phyloP scores from a whole-genome alignment of 2,797 vertebrate genomes.

The Sciurus carolinensis region DNA sequence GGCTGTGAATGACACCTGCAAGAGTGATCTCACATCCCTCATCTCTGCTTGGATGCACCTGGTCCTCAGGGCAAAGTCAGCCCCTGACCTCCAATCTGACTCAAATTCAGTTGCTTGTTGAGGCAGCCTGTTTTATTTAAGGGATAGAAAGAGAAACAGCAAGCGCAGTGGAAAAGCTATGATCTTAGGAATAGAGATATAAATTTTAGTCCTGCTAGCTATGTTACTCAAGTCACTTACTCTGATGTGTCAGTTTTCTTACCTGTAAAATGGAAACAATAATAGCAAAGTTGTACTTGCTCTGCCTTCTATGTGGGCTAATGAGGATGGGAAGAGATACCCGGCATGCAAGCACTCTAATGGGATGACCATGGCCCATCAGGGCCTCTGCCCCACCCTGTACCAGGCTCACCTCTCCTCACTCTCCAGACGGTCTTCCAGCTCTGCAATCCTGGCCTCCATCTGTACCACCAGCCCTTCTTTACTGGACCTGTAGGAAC shows the following conservation, averaged over 20 bases:
- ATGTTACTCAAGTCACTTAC: neutral
- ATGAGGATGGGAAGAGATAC: neutral
- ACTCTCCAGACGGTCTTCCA: constrained; percentile 95
- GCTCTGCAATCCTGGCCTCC: constrained; percentile 95
- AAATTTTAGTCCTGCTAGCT: neutral
- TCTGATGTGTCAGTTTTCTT: neutral
- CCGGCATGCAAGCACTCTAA: accelerated
- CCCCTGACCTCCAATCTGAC: neutral
- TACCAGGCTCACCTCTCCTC: constrained; percentile 94
- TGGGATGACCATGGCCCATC: accelerated
- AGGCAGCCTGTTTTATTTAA: neutral
- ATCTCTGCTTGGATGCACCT: neutral
- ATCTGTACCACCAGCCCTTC: constrained; percentile 96
- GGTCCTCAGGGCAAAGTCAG: neutral
- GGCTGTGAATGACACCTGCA: neutral
- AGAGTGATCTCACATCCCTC: neutral
- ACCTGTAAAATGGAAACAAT: neutral
- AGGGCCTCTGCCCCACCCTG: neutral
- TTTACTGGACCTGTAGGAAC: constrained; percentile 95
- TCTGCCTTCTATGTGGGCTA: neutral
- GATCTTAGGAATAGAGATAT: neutral
- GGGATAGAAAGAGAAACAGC: neutral
- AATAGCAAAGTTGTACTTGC: neutral
- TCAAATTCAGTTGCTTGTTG: neutral
- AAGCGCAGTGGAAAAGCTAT: neutral